Base-by-base conservation (phyloP, 2,888 invertebrate genomes). In the Netelia inedita region DNA sequence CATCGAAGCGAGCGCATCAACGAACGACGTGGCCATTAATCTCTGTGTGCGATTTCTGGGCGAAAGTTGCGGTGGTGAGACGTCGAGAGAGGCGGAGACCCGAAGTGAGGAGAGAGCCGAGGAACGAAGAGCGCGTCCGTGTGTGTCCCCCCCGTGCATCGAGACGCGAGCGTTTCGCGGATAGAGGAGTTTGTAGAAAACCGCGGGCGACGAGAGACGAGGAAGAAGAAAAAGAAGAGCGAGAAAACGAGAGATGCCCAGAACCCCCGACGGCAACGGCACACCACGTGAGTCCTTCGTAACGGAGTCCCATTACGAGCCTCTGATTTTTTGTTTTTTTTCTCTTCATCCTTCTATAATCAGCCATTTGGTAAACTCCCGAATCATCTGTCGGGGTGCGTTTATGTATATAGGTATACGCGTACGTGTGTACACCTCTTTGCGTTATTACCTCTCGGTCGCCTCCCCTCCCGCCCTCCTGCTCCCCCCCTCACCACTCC, bases 201-300 rank as follows among this genome's bases (percentile, higher is more conserved):
- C 88, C 76, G 72, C 83, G 78, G 82, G 81, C 19, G 57, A 19
- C 57, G 16, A 57, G 19, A 46, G 46, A 14, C 10, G 14, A 46
- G 10, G 14, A 46, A 46, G 46, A 46, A 14, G 46, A 46, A 46
- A 14, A 46, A 46, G 83, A 86, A 85, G 87, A 87, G 88, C 87
- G 86, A 69, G 59, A 59, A 61, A 68, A 87, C 87, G 86, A 88
- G 90, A 90, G 88, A 91, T 91, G 91, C 11, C 91, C 88, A 90
- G 89, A 89, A 89, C 89, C 91, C 88, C 89, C 90, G 89, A 91
- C 90, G 91, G 90, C 90, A 89, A 88, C 89, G 53, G 71, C 63
- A 86, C 91, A 93, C 92, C 93, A 92, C 92, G 93, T 93, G 93
- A 93, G 93, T 92, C 87, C 65, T 79, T 79, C 79, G 43, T 63